Evolutionary conservation across 1,140 invertebrate genomes (phyloP).

Genomic region (Aradophagus sp.): DNA sequence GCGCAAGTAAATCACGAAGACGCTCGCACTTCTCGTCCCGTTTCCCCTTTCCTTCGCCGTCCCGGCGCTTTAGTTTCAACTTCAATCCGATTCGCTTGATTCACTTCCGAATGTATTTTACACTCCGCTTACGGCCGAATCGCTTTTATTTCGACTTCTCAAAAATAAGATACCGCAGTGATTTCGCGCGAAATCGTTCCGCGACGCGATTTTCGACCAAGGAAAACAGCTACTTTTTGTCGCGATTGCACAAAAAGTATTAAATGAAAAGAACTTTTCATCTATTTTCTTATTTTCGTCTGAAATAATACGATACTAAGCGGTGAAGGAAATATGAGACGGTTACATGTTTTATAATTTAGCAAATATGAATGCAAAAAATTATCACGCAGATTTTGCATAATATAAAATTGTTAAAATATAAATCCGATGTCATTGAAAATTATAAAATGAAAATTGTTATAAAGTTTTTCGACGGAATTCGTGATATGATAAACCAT

Average conservation of each 20-base stretch:
- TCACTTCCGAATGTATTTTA: slow-evolving; percentile 56
- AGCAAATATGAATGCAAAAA: no score
- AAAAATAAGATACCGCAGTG: slow-evolving; percentile 49
- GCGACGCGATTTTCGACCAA: slow-evolving; percentile 28
- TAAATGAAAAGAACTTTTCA: slow-evolving; percentile 1
- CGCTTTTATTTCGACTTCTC: slow-evolving; percentile 43
- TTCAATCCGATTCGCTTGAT: slow-evolving; percentile 55
- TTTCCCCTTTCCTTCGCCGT: slow-evolving; percentile 38
- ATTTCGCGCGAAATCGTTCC: slow-evolving; percentile 29
- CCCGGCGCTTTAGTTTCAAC: slow-evolving; percentile 41
- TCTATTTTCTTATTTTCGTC: no score
- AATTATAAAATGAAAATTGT: no score
- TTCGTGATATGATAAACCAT: no score
- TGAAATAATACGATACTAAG: no score
- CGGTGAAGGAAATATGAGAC: no score
- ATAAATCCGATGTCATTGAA: no score
- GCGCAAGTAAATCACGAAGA: slow-evolving; percentile 58
- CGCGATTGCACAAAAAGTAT: slow-evolving; percentile 1
- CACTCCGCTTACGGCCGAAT: slow-evolving; percentile 50
- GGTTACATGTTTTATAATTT: no score
- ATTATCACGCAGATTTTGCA: no score
- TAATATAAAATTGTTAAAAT: no score
- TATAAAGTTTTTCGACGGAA: no score
- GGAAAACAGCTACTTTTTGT: slow-evolving; percentile 16
- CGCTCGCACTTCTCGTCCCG: slow-evolving; percentile 45